A percentile compares a stretch with the other conserved stretches of the same genome.
Evolutionary conservation across 2,797 vertebrate genomes (phyloP).

Genomic region (Leptodactylus fallax): DNA sequence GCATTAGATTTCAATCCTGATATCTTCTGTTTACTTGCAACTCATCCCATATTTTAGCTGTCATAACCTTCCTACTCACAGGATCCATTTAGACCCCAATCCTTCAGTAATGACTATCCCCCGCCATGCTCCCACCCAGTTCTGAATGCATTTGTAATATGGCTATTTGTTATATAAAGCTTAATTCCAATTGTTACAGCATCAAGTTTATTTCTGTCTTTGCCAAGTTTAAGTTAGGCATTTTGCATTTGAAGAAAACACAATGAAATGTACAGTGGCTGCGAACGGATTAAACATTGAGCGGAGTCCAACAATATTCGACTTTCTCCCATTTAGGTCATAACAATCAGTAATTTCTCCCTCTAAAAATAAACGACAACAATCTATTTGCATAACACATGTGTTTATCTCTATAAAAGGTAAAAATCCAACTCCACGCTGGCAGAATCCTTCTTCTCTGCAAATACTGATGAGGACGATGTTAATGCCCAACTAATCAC

Average conservation of each 20-base stretch:
- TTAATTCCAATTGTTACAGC: neutral
- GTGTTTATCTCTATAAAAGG: slow-evolving; percentile 58
- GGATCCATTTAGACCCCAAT: neutral
- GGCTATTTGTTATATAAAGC: neutral
- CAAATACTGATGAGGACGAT: slow-evolving; percentile 50
- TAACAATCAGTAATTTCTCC: slow-evolving; percentile 11
- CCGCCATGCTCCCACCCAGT: neutral
- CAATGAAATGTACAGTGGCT: slow-evolving; percentile 33
- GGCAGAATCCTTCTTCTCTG: slow-evolving; percentile 23
- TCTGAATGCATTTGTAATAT: neutral
- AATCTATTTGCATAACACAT: slow-evolving; percentile 37
- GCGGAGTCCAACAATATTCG: slow-evolving; percentile 27
- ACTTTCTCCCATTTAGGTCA: slow-evolving; percentile 38
- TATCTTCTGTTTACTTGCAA: neutral
- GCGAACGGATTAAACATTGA: slow-evolving; percentile 32
- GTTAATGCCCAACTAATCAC: slow-evolving; percentile 55
- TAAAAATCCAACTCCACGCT: slow-evolving; percentile 44
- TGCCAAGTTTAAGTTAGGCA: slow-evolving; percentile 26
- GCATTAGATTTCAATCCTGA: neutral
- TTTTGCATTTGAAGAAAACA: slow-evolving; percentile 4
- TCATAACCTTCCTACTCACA: neutral
- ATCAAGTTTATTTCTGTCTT: neutral
- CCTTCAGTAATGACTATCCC: neutral
- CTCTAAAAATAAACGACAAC: slow-evolving; percentile 29
- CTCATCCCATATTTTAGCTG: neutral